phyloP scores from a whole-genome alignment of 37 sponge, comb jelly and placozoan species.

The Eunapius fragilis region DNA sequence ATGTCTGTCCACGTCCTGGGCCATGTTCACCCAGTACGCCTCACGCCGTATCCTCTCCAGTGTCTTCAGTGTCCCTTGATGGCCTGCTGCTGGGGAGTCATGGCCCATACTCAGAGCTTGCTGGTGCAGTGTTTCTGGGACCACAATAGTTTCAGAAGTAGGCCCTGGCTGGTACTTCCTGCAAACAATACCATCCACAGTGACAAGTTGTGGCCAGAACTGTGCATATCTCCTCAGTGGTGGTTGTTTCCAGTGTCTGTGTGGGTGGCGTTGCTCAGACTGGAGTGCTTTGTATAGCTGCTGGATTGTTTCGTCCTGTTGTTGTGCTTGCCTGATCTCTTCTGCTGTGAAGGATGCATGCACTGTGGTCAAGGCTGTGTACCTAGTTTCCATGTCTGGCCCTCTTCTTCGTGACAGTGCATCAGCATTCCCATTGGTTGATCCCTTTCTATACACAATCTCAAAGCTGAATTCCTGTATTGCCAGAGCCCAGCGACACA shows the following conservation, averaged over 20 bases:
- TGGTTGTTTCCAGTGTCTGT: conserved; percentile 20
- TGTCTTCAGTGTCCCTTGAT: conserved; percentile 62
- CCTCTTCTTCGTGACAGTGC: conserved; percentile 37
- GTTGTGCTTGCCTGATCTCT: no score
- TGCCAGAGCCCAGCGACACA: conserved; percentile 55
- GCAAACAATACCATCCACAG: conserved; percentile 46
- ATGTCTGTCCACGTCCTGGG: conserved; percentile 27
- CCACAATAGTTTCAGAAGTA: background rate
- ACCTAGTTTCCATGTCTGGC: no score
- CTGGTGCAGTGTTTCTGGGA: background rate
- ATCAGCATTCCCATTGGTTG: conserved; percentile 61
- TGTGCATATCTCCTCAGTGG: conserved; percentile 47
- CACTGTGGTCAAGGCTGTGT: no score
- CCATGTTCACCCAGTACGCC: conserved; percentile 65
- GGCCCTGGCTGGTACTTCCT: conserved; percentile 34
- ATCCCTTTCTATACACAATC: conserved; percentile 41
- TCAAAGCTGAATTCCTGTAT: conserved; percentile 50
- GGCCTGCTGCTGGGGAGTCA: conserved; percentile 44
- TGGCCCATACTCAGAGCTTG: conserved; percentile 10
- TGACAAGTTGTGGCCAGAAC: conserved; percentile 42
- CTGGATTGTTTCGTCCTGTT: no score
- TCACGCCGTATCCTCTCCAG: conserved; percentile 25
- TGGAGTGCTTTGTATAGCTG: no score
- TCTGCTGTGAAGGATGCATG: no score
- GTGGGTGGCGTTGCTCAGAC: no score